phyloP scores from a whole-genome alignment of 2,113 vertebrate genomes.

The Burhinus bistriatus region DNA sequence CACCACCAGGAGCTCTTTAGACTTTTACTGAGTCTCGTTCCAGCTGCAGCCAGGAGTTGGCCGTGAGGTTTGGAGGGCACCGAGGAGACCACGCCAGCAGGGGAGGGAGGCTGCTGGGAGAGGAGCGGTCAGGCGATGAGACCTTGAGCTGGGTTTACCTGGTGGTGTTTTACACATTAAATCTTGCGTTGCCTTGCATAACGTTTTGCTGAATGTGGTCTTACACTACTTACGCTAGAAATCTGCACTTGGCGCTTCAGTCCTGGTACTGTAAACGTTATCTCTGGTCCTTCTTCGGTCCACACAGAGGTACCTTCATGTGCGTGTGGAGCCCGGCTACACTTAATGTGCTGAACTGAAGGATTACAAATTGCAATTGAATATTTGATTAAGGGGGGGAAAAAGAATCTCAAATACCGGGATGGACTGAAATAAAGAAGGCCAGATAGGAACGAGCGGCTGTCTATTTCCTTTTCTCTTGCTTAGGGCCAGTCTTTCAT shows the following conservation, averaged over 20 bases:
- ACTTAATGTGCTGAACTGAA: neutral
- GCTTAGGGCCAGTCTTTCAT: neutral
- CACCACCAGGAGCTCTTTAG: neutral
- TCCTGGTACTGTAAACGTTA: neutral
- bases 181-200: neutral
- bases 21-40: neutral
- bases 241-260: neutral
- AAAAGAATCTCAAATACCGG: neutral
- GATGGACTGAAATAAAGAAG: neutral
- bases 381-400: neutral
- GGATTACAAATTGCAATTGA: neutral
- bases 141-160: neutral
- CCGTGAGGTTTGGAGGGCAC: neutral
- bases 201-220: neutral
- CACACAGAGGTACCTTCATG: neutral
- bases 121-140: neutral
- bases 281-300: neutral
- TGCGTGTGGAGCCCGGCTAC: neutral
- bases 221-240: neutral
- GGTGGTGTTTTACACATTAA: neutral
- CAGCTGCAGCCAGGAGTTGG: neutral
- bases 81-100: accelerated
- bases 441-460: neutral
- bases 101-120: neutral
- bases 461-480: neutral